phyloP scores from a whole-genome alignment of 2,113 vertebrate species.

The Amphiprion percula region DNA sequence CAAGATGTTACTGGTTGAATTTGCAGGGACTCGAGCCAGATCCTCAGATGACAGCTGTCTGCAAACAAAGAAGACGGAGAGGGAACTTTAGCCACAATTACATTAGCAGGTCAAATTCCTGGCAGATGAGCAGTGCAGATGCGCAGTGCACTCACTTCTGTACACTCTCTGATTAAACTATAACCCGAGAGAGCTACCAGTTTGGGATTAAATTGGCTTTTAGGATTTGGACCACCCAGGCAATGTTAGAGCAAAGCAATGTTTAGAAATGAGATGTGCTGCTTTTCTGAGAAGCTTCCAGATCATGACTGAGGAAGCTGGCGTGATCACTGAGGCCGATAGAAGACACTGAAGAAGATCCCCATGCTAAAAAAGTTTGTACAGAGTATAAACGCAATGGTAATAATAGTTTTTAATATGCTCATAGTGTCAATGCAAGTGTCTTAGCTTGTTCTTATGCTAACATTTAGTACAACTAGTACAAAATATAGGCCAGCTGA shows the following conservation, averaged over 20 bases:
- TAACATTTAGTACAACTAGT: too few species aligned
- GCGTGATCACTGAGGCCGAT: not conserved
- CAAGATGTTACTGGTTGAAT: constrained; percentile 97
- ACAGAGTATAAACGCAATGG: too few species aligned
- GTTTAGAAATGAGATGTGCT: constrained; percentile 42
- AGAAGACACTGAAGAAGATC: too few species aligned
- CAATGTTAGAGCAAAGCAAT: constrained; percentile 36
- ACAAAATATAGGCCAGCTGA: not conserved
- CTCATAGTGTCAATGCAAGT: not conserved
- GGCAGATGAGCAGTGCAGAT: constrained; percentile 55
- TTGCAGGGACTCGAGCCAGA: constrained; percentile 93
- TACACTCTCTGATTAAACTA: constrained; percentile 64
- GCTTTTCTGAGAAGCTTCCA: constrained; percentile 39
- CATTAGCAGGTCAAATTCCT: constrained; percentile 69
- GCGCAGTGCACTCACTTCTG: constrained; percentile 26
- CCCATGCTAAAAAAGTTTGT: too few species aligned
- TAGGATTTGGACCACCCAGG: constrained; percentile 57
- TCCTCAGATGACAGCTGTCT: constrained; percentile 96
- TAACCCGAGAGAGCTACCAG: constrained; percentile 42
- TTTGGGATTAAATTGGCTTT: constrained; percentile 51
- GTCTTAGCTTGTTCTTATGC: too few species aligned
- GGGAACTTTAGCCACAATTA: constrained; percentile 52
- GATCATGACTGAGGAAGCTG: constrained; percentile 7
- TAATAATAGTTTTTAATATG: too few species aligned
- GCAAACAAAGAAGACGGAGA: constrained; percentile 61